A percentile compares a stretch with the other conserved stretches of the same genome.
phyloP scores from a whole-genome alignment of 1,140 invertebrate species.

The Pentalonia nigronervosa region DNA sequence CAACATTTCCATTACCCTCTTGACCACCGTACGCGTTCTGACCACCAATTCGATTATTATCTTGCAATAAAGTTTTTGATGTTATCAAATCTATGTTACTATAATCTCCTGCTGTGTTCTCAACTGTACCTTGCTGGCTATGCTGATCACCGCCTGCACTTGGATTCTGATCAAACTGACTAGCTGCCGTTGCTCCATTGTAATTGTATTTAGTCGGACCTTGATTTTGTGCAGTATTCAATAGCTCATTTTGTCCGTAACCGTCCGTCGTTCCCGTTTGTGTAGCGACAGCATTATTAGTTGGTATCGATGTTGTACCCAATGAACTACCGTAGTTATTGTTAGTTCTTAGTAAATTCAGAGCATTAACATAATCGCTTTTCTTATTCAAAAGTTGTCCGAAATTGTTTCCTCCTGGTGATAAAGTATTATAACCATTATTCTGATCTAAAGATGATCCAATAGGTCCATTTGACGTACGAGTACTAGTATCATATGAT shows the following conservation, averaged over 20 bases:
- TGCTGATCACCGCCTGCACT: not conserved
- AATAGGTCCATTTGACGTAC: not conserved
- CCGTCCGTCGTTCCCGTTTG: not conserved
- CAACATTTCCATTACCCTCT: not conserved
- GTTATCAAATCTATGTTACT: not conserved
- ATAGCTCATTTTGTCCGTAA: not conserved
- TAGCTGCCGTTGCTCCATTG: not conserved
- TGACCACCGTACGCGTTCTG: not conserved
- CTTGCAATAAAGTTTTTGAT: not conserved
- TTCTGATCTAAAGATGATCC: not conserved
- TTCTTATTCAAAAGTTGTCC: not conserved
- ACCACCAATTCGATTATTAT: not conserved
- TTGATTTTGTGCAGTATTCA: constrained; percentile 4
- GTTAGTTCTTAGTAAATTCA: not conserved
- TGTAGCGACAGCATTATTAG: not conserved
- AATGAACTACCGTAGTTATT: not conserved
- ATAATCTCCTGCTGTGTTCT: not conserved
- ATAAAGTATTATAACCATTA: not conserved
- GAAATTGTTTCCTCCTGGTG: not conserved
- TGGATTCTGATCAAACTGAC: not conserved
- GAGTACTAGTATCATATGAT: not conserved
- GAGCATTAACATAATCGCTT: not conserved
- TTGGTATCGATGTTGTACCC: not conserved
- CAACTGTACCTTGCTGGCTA: not conserved
- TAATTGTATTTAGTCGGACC: not conserved